Base-by-base conservation (phyloP, 2,797 vertebrate genomes). In the Antennarius maculatus region DNA sequence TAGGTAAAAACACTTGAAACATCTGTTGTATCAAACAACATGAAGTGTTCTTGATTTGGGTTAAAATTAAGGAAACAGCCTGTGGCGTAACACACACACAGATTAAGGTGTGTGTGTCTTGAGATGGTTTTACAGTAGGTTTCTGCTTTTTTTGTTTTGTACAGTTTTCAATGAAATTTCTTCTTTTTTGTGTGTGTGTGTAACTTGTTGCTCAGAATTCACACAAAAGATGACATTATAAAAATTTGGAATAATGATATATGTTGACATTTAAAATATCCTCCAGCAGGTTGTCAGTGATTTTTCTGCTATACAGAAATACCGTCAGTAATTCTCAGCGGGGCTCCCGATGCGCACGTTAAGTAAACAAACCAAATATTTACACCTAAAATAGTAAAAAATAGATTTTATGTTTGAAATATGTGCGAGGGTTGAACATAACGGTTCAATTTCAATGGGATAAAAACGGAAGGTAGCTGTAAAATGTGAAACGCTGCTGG, bases 331-430 rank as follows among this genome's bases (percentile, higher is more conserved):
- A 34, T 39, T 11, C 15, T 61, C 46, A 49, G 6, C 4, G 17
- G 0, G 39, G 34, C 28, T 67, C 23, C 42, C 50, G 59, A 59
- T 39, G 37, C 28, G 17, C 7, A 58, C 14, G 12, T 52, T 51
- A 29, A 61, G 69, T 74, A 64, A 76, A 83, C 70, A 82, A 80
- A 75, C 57, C 18, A 27, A 23, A 49, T 41, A 57, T 74, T 59
- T 23, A 23, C 17, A 52, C 0, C 8, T 16, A 2, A 34, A 34
- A 47, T 5, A 6, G 18, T 1, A 56, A 31, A 52, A 8, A 39
- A 37, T 1, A 50, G 2, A 3, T 45, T 41, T 15, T 11, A 0
- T 18, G 1, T n/a, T 9, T 29, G 0, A 29, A 48, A 45, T 23
- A 1, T n/a, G 18, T 1, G 11, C 3, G 27, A 41, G 13, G 37